A percentile compares a stretch with the other conserved stretches of the same genome.
Evolutionary conservation across 2,888 invertebrate species (phyloP).

Genomic region (Cryptocephalus primarius): DNA sequence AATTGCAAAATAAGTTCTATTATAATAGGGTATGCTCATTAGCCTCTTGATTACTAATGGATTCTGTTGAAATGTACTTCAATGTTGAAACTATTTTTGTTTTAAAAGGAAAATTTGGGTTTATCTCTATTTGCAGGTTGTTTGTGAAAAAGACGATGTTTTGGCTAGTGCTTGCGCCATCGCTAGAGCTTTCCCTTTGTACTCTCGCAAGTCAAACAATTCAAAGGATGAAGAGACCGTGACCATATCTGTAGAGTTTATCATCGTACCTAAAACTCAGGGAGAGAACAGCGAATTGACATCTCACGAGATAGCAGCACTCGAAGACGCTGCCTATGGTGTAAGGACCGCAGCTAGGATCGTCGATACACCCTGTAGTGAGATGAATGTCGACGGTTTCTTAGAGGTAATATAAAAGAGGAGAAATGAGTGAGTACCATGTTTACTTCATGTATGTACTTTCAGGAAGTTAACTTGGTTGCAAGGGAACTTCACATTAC

Average conservation of each 20-base stretch:
- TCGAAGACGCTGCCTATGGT: constrained; percentile 49
- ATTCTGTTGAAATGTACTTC: too few relatives aligned
- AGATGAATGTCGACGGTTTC: constrained; percentile 73
- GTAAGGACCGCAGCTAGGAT: constrained; percentile 68
- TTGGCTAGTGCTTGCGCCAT: constrained; percentile 73
- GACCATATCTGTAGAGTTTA: constrained; percentile 46
- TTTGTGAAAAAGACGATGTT: constrained; percentile 66
- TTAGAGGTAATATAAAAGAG: constrained; percentile 45
- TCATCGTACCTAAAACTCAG: constrained; percentile 29
- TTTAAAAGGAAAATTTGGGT: neutral
- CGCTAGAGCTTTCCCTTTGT: constrained; percentile 70
- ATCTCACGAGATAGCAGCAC: constrained; percentile 41
- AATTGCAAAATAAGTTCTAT: constrained; percentile 3
- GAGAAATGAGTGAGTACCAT: neutral
- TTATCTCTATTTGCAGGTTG: constrained; percentile 41
- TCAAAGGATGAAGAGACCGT: constrained; percentile 16
- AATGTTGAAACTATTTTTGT: neutral
- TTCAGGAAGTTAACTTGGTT: constrained; percentile 54
- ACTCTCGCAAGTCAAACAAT: constrained; percentile 41
- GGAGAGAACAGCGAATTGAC: constrained; percentile 28
- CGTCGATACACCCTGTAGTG: constrained; percentile 76
- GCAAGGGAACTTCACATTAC: constrained; percentile 53
- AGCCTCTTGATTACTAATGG: neutral
- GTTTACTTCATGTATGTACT: neutral
- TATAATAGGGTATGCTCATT: neutral